Conservation (phyloP, 2,113 vertebrate genomes). For the Raphicerus campestris region DNA sequence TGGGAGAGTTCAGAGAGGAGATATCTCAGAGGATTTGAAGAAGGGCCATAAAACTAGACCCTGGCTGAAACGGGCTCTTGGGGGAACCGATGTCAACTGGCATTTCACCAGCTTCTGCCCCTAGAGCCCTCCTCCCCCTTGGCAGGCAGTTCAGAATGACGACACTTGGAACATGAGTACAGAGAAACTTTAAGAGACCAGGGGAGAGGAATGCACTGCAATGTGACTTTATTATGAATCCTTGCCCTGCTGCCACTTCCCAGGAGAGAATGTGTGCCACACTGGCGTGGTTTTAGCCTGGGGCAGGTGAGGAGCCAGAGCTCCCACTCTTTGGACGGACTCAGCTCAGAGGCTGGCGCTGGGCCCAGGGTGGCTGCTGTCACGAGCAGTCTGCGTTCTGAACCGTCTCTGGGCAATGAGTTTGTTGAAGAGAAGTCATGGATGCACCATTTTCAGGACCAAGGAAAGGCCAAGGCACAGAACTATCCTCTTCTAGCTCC, state of each 20-base stretch:
- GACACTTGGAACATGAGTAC: conserved; percentile 21
- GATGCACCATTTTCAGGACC: not conserved
- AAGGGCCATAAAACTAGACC: conserved; percentile 39
- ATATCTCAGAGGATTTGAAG: conserved; percentile 27
- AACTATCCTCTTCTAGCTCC: not conserved
- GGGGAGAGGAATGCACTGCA: not conserved
- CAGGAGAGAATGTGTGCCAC: not conserved
- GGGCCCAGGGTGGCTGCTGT: not conserved
- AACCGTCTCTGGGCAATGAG: not conserved
- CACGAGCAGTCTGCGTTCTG: not conserved
- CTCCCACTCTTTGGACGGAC: not conserved
- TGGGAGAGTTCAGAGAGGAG: conserved; percentile 11
- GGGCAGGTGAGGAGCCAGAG: not conserved
- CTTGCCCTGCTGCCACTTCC: not conserved
- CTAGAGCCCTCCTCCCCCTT: not conserved
- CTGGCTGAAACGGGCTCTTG: not conserved
- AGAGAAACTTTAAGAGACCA: conserved; percentile 59
- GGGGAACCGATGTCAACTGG: conserved; percentile 40
- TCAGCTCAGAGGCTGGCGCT: not conserved
- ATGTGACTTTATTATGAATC: conserved; percentile 5
- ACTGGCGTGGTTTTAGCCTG: not conserved
- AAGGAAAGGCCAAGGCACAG: not conserved
- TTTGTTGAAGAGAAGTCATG: not conserved
- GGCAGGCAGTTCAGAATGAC: conserved; percentile 29
- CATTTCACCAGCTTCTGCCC: not conserved